Base-by-base conservation (phyloP, 2,113 vertebrate species). In the Grallaria varia region DNA sequence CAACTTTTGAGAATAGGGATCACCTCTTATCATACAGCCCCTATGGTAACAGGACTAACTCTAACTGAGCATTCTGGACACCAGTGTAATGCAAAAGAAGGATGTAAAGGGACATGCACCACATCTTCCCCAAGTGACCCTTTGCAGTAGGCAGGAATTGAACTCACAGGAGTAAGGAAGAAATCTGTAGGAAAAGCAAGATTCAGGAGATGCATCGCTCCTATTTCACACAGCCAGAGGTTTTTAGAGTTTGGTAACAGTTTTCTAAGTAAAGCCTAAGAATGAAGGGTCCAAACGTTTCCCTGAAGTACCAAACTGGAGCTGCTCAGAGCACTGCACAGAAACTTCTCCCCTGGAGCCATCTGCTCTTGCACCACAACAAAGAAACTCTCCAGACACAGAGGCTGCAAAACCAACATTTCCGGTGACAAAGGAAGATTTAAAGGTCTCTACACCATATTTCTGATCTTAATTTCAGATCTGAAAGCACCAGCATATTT, bases 1-100 rank as follows among this genome's bases (percentile, higher is more conserved):
- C 60, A 94, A 81, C 64, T 95, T 90, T 89, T 94, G 56, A 92
- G 82, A 88, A 72, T 2, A 81, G 52, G 40, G 64, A 72, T 68
- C 37, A 81, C 62, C 69, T 78, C 85, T 80, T 40, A 74, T 24
- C 53, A 74, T 3, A 83, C 10, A 67, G 47, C 72, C 82, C 73
- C 66, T 94, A 55, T 53, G 69, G 66, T 64, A 93, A 81, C 58
- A 1, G 68, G 59, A 44, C 44, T 78, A 33, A 82, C 84, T 91
- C 87, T 59, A 68, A 77, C 37, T 59, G 21, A 83, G 40, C 31
- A 23, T 72, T 95, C 25, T 80, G 75, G 42, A 90, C 47, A 80
- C 31, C 75, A 50, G 10, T 15, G 5, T 12, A 73, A 39, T 2
- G 4, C 44, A 81, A 60, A 90, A 59, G 18, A 25, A 71, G 44